These are phyloP conservation scores for Phania funesta DNA, from an alignment of 2,888 invertebrate genomes.

Conservation along the genomic window DNA sequence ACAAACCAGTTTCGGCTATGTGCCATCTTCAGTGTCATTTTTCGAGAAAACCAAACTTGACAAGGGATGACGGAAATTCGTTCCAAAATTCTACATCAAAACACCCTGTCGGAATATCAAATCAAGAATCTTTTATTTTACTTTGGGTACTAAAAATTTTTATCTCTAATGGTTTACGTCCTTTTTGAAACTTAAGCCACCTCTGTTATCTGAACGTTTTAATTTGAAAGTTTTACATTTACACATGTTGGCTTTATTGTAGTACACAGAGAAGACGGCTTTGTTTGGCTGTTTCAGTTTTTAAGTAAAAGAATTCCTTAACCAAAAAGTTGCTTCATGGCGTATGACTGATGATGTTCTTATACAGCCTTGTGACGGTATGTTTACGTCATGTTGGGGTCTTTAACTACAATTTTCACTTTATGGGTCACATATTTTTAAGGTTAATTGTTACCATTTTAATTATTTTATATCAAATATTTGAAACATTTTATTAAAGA, in stretches of 20 bases:
- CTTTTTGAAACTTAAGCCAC: not conserved
- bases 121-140: no score
- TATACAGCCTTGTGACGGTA: not conserved
- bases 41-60: no score
- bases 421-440: not conserved
- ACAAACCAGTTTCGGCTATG: no score
- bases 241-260: not conserved
- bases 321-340: not conserved
- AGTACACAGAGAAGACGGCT: no score
- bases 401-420: not conserved
- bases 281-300: not conserved
- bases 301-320: not conserved
- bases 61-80: no score
- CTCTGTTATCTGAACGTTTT: not conserved
- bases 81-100: no score
- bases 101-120: no score
- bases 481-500: no score
- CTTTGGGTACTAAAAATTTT: not conserved
- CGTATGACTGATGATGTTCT: not conserved
- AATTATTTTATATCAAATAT: no score
- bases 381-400: not conserved
- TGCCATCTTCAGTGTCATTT: no score
- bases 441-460: no score
- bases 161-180: no score
- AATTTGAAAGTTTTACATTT: not conserved